Evolutionary conservation across 1,140 invertebrate genomes (phyloP), one percentile per base, ranked within the genome.

Genomic region (Drosophila equinoxialis): DNA sequence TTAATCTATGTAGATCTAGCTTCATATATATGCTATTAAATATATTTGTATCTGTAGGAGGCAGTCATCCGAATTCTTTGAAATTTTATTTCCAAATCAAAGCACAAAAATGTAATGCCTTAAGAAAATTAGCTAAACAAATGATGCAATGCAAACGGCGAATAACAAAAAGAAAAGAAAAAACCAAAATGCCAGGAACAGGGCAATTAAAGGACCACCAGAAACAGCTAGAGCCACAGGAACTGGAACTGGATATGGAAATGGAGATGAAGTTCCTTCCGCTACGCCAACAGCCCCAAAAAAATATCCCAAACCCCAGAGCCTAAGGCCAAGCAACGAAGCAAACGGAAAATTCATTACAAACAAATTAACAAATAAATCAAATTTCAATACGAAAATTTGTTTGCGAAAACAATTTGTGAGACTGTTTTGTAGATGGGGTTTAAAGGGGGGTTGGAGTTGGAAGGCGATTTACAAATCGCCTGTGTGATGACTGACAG

Each of bases 281-380:
- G 3, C 62, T 57, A 54, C 6, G 30, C 30, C 14, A 33, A 35
- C 65, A 54, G 17, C 51, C 41, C 69, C 13, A 33, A 26, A 33
- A 33, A 26, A 23, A 51, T 42, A 60, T 11, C 17, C 54, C 73
- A 30, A 58, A 14, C 67, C 63, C 51, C 13, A 42, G 45, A 71
- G 60, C 73, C 64, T 37, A 33, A 41, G 75, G 55, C 55, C 67
- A 68, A 65, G 79, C 83, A 87, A 60, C 70, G 73, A 72, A 80
- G 79, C 84, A 87, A 89, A 87, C 81, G 85, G 81, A 82, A 91
- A 91, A 91, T 91, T 91, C 90, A 91, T 91, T 91, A 91, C 86
- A 90, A 91, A 91, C 90, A 91, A 91, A 91, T 91, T 91, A 91
- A 89, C 90, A 91, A 91, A 91, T 91, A 91, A 91, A 91, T 91